phyloP scores from a whole-genome alignment of 2,113 vertebrate species.

The Sinocyclocheilus anshuiensis region DNA sequence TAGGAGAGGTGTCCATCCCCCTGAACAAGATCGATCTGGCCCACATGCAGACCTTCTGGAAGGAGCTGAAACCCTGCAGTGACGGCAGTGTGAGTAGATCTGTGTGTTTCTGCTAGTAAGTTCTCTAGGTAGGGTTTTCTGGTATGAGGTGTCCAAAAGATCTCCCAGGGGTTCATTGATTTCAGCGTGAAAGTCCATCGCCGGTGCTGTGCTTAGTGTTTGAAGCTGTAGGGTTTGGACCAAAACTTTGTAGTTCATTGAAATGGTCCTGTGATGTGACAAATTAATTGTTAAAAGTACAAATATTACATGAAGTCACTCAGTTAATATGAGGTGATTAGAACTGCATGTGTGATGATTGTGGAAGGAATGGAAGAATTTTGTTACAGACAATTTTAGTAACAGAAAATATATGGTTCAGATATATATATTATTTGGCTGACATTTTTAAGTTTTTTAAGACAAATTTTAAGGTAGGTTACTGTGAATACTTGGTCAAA shows the following conservation, averaged over 20 bases:
- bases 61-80: no score
- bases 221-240: background rate
- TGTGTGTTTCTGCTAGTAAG: no score
- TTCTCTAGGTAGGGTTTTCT: conserved; percentile 10
- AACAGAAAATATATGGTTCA: background rate
- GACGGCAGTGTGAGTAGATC: no score
- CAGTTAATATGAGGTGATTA: background rate
- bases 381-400: background rate
- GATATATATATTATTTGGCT: no score
- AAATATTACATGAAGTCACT: background rate
- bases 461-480: no score
- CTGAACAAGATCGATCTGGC: no score
- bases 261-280: background rate
- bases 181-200: background rate
- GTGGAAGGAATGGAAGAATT: background rate
- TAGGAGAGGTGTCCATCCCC: no score
- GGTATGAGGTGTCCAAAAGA: background rate
- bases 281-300: background rate
- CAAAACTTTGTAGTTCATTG: background rate
- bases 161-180: background rate
- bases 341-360: background rate
- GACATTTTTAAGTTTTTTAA: no score
- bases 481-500: no score
- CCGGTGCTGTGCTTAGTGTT: background rate
- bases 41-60: no score